Evolutionary conservation across 2,888 invertebrate species (phyloP), one percentile per base, ranked within the genome.

Genomic region (Sinopyrophorus schimmeli): DNA sequence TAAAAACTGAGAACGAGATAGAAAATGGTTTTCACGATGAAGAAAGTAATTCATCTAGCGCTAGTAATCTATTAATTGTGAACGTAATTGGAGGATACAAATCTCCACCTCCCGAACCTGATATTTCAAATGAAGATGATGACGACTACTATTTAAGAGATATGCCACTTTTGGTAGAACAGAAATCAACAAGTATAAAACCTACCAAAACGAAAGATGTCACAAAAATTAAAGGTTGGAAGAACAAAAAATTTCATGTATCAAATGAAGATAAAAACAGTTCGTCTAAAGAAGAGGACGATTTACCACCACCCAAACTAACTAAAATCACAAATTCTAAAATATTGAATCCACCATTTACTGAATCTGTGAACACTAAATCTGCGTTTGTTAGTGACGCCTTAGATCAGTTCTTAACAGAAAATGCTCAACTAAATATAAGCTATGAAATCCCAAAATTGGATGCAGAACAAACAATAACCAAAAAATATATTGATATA

Each of bases 321-420:
- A n/a, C n/a, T n/a, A n/a, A n/a, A n/a, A n/a, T n/a, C n/a, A n/a
- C n/a, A n/a, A n/a, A n/a, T n/a, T n/a, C 20, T 5, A 6, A 20
- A 20, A 6, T 20, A 20, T 5, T 6, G 20, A 5, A 20, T 20
- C 20, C 20, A 20, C 6, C 20, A 20, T 14, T 30, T 11, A 16
- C n/a, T n/a, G n/a, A 38, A 38, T 12, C 15, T 12, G 5, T 7
- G 14, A 38, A 24, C 7, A 5, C 20, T 14, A 16, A 49, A 9
- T 70, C 75, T 0, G 76, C 74, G 0, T 79, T 79, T 58, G 64
- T 75, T 3, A 78, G 78, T 53, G 73, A 76, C 34, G 64, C 69
- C 1, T 63, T 79, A n/a, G 77, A 80, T 40, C 74, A 76, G 3
- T 79, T 76, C 57, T 68, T 80, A 64, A 73, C 69, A 2, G 70